These are phyloP conservation scores for Eudemis profundana DNA, from an alignment of 2,888 invertebrate genomes.

Conservation along the genomic window DNA sequence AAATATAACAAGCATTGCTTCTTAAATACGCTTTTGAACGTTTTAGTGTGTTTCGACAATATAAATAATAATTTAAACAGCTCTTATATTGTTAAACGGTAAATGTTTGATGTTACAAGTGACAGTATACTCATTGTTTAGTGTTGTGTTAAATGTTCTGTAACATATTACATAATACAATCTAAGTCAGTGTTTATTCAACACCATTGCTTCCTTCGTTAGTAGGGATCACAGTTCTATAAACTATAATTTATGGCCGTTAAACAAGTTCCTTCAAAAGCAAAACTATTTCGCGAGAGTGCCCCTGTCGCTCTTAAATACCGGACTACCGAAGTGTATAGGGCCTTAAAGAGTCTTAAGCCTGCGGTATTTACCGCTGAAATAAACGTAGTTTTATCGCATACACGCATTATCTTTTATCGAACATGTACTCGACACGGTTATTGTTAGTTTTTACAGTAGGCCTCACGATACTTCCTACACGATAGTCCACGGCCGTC, in stretches of 20 bases:
- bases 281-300: too few species aligned
- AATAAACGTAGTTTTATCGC: neutral
- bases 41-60: constrained; percentile 18
- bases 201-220: neutral
- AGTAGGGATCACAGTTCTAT: neutral
- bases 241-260: neutral
- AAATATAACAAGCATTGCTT: constrained; percentile 3
- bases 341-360: too few species aligned
- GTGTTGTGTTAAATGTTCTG: constrained; percentile 56
- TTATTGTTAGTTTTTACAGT: neutral
- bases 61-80: constrained; percentile 16
- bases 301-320: too few species aligned
- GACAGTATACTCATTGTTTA: constrained; percentile 42
- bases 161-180: constrained; percentile 43
- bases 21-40: constrained; percentile 15
- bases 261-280: too few species aligned
- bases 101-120: constrained; percentile 34
- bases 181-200: constrained; percentile 20
- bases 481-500: neutral
- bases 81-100: constrained; percentile 28
- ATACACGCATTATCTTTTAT: neutral
- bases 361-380: neutral
- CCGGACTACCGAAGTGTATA: too few species aligned
- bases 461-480: neutral
- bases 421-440: neutral